A percentile compares a stretch with the other conserved stretches of the same genome.
Evolutionary conservation across 2,113 vertebrate genomes (phyloP).

Genomic region (Planiliza haematocheilus): DNA sequence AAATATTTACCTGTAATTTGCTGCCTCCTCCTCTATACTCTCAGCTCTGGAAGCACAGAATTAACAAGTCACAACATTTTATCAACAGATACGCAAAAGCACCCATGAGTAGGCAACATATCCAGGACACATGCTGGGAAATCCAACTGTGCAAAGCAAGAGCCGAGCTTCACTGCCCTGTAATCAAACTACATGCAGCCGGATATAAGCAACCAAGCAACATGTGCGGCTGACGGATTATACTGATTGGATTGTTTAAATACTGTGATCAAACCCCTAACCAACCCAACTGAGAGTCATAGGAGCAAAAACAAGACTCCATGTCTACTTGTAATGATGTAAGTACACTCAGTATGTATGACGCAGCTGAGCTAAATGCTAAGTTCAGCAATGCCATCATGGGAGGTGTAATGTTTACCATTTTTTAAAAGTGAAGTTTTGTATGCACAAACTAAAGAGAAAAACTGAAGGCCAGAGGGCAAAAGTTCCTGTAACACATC

Average conservation of each 20-base stretch:
- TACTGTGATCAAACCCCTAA: too few species aligned
- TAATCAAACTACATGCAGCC: slow-evolving; percentile 30
- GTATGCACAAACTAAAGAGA: too few species aligned
- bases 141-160: slow-evolving; percentile 14
- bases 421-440: too few species aligned
- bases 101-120: slow-evolving; percentile 13
- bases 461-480: too few species aligned
- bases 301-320: too few species aligned
- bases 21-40: slow-evolving; percentile 65
- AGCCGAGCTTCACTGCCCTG: slow-evolving; percentile 16
- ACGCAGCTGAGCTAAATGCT: too few species aligned
- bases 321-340: too few species aligned
- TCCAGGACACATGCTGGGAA: slow-evolving; percentile 46
- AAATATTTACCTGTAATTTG: slow-evolving; percentile 72
- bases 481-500: not conserved
- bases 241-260: not conserved
- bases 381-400: too few species aligned
- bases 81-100: slow-evolving; percentile 21
- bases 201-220: not conserved
- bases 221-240: not conserved
- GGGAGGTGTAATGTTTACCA: too few species aligned
- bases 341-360: too few species aligned
- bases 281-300: too few species aligned
- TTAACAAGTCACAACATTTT: slow-evolving; percentile 61
- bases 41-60: slow-evolving; percentile 78